A percentile compares a stretch with the other conserved stretches of the same genome.
Evolutionary conservation across 2,888 invertebrate genomes (phyloP).

Genomic region (Sialis fuliginosa): DNA sequence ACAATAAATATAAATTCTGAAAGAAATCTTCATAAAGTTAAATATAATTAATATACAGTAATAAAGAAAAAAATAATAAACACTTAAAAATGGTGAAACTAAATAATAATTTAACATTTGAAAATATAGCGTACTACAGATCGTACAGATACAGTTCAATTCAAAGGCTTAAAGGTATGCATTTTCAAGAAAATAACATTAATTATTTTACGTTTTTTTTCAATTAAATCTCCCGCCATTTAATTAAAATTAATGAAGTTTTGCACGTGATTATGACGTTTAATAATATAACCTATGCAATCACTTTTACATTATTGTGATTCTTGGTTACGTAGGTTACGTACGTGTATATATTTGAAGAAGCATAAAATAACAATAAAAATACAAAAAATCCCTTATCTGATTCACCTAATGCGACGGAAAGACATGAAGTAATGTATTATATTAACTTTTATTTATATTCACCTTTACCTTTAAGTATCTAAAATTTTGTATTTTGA

Average conservation of each 20-base stretch:
- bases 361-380: too few species aligned
- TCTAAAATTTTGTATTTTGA: conserved; percentile 6
- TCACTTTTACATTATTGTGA: too few species aligned
- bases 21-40: not conserved
- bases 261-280: not conserved
- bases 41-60: not conserved
- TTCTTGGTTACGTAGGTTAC: too few species aligned
- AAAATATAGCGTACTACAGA: conserved; percentile 19
- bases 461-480: too few species aligned
- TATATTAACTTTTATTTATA: too few species aligned
- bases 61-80: not conserved
- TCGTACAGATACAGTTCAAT: conserved; percentile 18
- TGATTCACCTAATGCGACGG: too few species aligned
- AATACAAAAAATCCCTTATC: too few species aligned
- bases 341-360: too few species aligned
- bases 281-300: too few species aligned
- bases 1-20: not conserved
- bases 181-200: conserved; percentile 2
- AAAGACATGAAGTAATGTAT: too few species aligned
- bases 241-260: not conserved
- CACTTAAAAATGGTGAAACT: not conserved
- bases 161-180: conserved; percentile 18
- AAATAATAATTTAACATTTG: conserved; percentile 1
- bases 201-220: too few species aligned
- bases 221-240: not conserved